Conservation (phyloP, 1,140 invertebrate species). For the Leptopilina boulardi region DNA sequence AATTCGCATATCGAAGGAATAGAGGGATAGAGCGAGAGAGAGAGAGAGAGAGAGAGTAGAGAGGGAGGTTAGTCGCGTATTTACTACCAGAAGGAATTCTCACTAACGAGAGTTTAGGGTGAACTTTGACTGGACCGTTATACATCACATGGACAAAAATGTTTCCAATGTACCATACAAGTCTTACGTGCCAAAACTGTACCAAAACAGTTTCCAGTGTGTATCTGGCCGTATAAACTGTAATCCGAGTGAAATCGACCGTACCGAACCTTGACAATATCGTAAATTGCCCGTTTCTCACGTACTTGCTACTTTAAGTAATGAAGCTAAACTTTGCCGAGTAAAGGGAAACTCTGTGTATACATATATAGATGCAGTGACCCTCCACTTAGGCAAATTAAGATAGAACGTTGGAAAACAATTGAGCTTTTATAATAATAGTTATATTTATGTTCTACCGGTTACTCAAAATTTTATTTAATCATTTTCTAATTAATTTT, state of each 20-base stretch:
- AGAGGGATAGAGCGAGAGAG: too few species aligned
- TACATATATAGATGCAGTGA: too few species aligned
- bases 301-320: conserved; percentile 47
- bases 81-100: conserved; percentile 9
- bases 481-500: too few species aligned
- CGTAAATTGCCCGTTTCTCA: conserved; percentile 44
- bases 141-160: conserved; percentile 40
- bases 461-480: too few species aligned
- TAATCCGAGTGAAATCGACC: conserved; percentile 46
- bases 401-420: conserved; percentile 28
- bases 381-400: conserved; percentile 41
- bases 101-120: conserved; percentile 47
- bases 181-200: not conserved
- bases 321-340: conserved; percentile 48
- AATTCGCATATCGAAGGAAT: not conserved
- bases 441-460: too few species aligned
- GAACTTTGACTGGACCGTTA: conserved; percentile 46
- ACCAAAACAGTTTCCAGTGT: not conserved
- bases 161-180: conserved; percentile 7
- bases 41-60: too few species aligned
- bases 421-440: conserved; percentile 2
- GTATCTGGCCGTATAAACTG: conserved; percentile 15
- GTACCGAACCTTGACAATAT: conserved; percentile 39
- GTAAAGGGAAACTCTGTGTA: not conserved
- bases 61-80: conserved; percentile 10